Evolutionary conservation across 2,797 vertebrate species (phyloP).

Genomic region (Tauraco hartlaubi): DNA sequence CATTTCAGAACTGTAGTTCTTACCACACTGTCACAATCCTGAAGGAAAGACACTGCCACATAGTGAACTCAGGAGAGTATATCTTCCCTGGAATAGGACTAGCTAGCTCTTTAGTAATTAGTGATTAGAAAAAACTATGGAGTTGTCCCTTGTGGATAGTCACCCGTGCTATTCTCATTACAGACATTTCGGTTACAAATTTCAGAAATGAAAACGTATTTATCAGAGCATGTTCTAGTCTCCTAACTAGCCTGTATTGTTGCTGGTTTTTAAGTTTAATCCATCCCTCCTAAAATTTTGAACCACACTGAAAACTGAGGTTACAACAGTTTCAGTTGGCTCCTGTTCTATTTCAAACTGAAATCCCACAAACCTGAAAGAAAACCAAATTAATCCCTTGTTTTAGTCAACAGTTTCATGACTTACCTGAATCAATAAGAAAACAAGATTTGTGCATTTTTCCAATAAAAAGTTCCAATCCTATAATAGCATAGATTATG

Average conservation of each 20-base stretch:
- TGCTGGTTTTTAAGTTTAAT: background rate
- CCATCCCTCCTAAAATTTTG: background rate
- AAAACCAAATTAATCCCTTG: background rate
- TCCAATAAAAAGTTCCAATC: constrained; percentile 99
- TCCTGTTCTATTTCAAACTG: background rate
- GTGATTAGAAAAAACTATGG: background rate
- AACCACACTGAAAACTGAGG: background rate
- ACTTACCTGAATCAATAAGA: constrained; percentile 89
- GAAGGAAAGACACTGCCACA: background rate
- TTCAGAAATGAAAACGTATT: background rate
- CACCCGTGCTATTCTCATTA: background rate
- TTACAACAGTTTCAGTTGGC: background rate
- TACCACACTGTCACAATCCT: background rate
- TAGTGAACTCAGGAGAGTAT: background rate
- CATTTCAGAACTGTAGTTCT: background rate
- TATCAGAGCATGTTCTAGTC: background rate
- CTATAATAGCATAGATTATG: constrained; percentile 99
- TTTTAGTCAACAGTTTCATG: background rate
- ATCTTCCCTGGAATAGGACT: background rate
- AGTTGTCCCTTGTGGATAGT: background rate
- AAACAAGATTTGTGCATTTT: constrained; percentile 99
- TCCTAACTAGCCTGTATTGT: background rate
- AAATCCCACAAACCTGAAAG: background rate
- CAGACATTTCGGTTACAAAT: background rate
- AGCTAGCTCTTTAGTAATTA: background rate